Evolutionary conservation across 2,797 vertebrate genomes (phyloP), one percentile per base, ranked within the genome.

Genomic region (Falco naumanni): DNA sequence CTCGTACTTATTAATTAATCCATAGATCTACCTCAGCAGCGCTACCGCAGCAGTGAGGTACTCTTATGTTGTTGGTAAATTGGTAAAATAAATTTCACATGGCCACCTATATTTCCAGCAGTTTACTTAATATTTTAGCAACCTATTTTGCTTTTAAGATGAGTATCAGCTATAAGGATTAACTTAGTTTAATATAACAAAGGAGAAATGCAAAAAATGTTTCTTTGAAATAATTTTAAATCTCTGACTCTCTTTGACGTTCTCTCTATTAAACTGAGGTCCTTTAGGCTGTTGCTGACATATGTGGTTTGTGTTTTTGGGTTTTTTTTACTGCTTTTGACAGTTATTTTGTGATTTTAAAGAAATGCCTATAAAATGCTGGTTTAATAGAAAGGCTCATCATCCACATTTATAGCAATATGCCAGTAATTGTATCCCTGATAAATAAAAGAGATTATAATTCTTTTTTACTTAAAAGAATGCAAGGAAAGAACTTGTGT

Each of bases 101-200:
- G 79, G 68, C 74, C 70, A 81, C n/a, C 48, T 83, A 57, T 66
- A 84, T 79, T 96, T 96, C 69, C 74, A 97, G 88, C 43, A n/a
- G 28, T 84, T 95, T 91, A 37, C 66, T 66, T 78, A 54, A 51
- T 64, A 51, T 94, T 97, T 97, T 89, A 95, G 89, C 69, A 93
- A 69, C 74, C 8, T 78, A 57, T 61, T 89, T 59, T 57, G 77
- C 39, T 66, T 96, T 95, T 79, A 61, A 82, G 41, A 87, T 81
- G 92, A 87, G 94, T 96, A 94, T 96, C 45, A 54, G 60, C 96
- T 96, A 43, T 68, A 97, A 97, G 92, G 29, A 93, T 93, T 64
- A 94, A 84, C 77, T 92, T 91, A 53, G 31, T 95, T 94, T 96
- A 96, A 87, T 91, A 82, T 82, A 75, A 87, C 76, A 84, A 94